Conservation (phyloP, 2,888 invertebrate genomes). For the Zygogramma bicolorata region DNA sequence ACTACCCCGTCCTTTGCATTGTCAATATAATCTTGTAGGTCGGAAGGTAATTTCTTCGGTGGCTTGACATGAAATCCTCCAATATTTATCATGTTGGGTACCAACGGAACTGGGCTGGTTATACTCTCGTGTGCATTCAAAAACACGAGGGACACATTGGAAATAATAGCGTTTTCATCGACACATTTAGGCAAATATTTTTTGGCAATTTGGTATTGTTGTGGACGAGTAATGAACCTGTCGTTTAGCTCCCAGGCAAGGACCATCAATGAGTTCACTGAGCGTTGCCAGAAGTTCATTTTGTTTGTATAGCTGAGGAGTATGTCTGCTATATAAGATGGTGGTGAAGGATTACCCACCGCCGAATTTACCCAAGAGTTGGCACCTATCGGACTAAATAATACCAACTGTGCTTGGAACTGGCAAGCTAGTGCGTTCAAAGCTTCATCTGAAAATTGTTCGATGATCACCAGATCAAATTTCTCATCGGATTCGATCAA, state of each 20-base stretch:
- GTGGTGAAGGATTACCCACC: slow-evolving; percentile 67
- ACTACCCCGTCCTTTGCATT: slow-evolving; percentile 70
- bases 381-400: slow-evolving; percentile 65
- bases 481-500: no score
- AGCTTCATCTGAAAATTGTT: slow-evolving; percentile 68
- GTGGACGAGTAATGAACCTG: slow-evolving; percentile 47
- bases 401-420: slow-evolving; percentile 59
- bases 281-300: slow-evolving; percentile 70
- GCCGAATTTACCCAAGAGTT: slow-evolving; percentile 66
- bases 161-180: slow-evolving; percentile 45
- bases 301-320: slow-evolving; percentile 63
- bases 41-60: slow-evolving; percentile 57
- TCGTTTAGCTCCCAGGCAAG: slow-evolving; percentile 22
- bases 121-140: slow-evolving; percentile 68
- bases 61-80: slow-evolving; percentile 69
- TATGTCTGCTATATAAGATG: slow-evolving; percentile 68
- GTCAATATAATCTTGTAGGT: slow-evolving; percentile 70
- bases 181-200: slow-evolving; percentile 56
- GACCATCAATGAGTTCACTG: slow-evolving; percentile 66
- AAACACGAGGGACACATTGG: slow-evolving; percentile 55
- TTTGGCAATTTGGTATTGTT: slow-evolving; percentile 52
- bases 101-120: slow-evolving; percentile 67
- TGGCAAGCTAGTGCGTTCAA: slow-evolving; percentile 60
- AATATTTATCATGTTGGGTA: slow-evolving; percentile 72
- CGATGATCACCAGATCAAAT: slow-evolving; percentile 63